A percentile compares a stretch with the other conserved stretches of the same genome.
Conservation (phyloP, 2,113 vertebrate genomes). For the Sinosuthora webbiana region DNA sequence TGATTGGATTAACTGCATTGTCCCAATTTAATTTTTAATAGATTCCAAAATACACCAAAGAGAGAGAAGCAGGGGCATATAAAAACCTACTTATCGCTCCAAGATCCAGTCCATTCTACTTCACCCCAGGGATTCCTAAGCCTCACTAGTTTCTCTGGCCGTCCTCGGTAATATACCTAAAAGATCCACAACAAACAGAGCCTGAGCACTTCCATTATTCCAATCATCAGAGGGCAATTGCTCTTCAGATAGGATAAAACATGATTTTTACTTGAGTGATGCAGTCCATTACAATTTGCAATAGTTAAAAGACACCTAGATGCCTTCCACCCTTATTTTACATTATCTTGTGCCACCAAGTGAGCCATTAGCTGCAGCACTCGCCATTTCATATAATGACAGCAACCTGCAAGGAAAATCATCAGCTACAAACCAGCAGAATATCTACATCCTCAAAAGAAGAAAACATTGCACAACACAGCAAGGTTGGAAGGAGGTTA, state of each 20-base stretch:
- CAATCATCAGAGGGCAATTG: neutral
- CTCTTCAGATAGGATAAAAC: neutral
- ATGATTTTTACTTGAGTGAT: neutral
- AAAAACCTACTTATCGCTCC: conserved; percentile 83
- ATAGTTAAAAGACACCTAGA: neutral
- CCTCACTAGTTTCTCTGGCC: conserved; percentile 71
- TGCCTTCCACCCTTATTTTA: neutral
- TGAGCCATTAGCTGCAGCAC: neutral
- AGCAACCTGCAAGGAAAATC: conserved; percentile 2
- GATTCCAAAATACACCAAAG: neutral
- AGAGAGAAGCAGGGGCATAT: neutral
- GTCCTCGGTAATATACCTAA: conserved; percentile 72
- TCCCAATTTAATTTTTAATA: neutral
- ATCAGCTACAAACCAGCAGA: neutral
- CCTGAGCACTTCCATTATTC: neutral
- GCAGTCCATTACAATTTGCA: neutral
- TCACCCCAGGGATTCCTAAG: conserved; percentile 88
- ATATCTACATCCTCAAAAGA: neutral
- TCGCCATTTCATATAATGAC: neutral
- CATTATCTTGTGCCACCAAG: neutral
- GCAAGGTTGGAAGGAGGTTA: neutral
- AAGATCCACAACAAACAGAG: conserved; percentile 20
- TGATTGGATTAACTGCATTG: neutral
- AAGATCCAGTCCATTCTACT: conserved; percentile 88
- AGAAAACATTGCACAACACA: neutral